phyloP scores from a whole-genome alignment of 2,113 vertebrate genomes.

The Halichoeres trimaculatus region DNA sequence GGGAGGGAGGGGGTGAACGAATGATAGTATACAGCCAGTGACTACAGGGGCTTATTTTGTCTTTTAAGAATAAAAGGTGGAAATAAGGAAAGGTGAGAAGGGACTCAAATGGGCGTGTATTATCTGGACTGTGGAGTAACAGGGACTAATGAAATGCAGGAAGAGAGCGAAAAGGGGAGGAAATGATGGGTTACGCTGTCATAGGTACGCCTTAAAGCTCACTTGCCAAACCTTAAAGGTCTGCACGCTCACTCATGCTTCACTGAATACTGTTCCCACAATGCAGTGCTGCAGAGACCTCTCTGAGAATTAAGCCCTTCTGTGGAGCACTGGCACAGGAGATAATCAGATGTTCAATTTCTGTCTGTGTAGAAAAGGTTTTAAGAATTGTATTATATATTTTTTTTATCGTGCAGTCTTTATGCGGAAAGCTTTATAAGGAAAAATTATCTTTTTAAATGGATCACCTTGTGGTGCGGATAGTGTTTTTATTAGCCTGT shows the following conservation, averaged over 20 bases:
- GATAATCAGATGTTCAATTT: slow-evolving; percentile 86
- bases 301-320: slow-evolving; percentile 75
- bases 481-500: slow-evolving; percentile 82
- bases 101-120: slow-evolving; percentile 31
- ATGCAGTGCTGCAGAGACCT: slow-evolving; percentile 54
- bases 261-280: slow-evolving; percentile 63
- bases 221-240: slow-evolving; percentile 79
- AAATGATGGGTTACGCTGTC: slow-evolving; percentile 66
- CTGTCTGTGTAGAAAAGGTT: slow-evolving; percentile 82
- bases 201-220: slow-evolving; percentile 79
- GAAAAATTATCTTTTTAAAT: slow-evolving; percentile 85
- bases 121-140: slow-evolving; percentile 49
- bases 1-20: slow-evolving; percentile 8
- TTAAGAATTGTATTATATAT: slow-evolving; percentile 87
- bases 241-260: slow-evolving; percentile 58
- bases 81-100: slow-evolving; percentile 50
- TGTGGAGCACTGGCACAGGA: slow-evolving; percentile 69
- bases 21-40: slow-evolving; percentile 61
- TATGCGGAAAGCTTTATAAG: slow-evolving; percentile 87
- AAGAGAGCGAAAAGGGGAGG: slow-evolving; percentile 42
- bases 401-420: slow-evolving; percentile 86
- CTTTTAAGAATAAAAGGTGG: slow-evolving; percentile 46
- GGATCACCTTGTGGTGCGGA: slow-evolving; percentile 78
- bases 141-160: slow-evolving; percentile 61
- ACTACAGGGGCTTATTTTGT: slow-evolving; percentile 73